Conservation (phyloP, 2,113 vertebrate species). For the Rhagologus leucostigma region DNA sequence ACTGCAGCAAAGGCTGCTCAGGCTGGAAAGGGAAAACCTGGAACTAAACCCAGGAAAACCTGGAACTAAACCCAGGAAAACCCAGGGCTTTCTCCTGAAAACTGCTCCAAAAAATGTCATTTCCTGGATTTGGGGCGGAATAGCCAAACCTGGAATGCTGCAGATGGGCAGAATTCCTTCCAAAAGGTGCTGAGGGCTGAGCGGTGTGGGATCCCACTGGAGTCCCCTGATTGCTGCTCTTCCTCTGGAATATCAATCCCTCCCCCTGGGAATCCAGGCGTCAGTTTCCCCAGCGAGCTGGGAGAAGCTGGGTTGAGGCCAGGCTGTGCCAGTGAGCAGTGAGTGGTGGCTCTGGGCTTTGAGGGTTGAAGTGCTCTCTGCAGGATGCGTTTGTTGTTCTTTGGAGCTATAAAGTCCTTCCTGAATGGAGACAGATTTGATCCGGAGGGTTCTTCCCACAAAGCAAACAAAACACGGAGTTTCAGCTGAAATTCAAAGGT, state of each 20-base stretch:
- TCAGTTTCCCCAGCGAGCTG: neutral
- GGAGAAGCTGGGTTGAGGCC: neutral
- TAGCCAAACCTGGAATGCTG: neutral
- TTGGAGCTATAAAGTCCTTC: neutral
- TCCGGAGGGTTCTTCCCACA: neutral
- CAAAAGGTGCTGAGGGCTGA: neutral
- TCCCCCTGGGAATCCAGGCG: neutral
- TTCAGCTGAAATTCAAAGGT: neutral
- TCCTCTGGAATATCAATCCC: neutral
- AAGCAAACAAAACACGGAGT: neutral
- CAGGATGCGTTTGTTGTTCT: neutral
- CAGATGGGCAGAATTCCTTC: neutral
- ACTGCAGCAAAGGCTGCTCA: neutral
- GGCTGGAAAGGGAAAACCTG: neutral
- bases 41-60: neutral
- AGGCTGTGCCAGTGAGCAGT: neutral
- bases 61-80: neutral
- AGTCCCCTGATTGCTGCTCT: fast-evolving
- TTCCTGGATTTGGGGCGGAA: neutral
- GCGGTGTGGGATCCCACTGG: neutral
- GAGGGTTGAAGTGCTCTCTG: neutral
- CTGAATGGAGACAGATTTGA: neutral
- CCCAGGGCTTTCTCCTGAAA: neutral
- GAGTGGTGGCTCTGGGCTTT: neutral
- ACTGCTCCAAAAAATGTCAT: neutral